A percentile compares a stretch with the other conserved stretches of the same genome.
phyloP scores from a whole-genome alignment of 2,797 vertebrate genomes.

The Avahi laniger region DNA sequence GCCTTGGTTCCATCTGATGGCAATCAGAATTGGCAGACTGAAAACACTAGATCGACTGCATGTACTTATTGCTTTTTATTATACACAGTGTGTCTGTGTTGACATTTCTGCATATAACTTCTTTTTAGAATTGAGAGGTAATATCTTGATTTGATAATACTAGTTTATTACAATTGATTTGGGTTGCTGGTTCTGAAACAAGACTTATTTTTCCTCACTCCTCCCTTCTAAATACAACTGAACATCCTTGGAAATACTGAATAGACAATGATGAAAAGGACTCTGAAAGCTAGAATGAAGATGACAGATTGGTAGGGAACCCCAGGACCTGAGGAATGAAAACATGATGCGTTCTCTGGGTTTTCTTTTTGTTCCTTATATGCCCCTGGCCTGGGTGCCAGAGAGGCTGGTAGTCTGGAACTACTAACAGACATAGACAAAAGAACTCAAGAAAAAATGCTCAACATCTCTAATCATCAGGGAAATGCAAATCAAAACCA shows the following conservation, averaged over 20 bases:
- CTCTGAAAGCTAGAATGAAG: neutral
- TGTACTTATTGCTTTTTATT: neutral
- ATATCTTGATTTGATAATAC: neutral
- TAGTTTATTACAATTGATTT: slow-evolving; percentile 17
- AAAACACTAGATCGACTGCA: neutral
- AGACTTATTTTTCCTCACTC: neutral
- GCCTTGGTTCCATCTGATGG: neutral
- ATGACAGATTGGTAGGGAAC: neutral
- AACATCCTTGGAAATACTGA: neutral
- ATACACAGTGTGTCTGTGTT: neutral
- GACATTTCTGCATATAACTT: neutral
- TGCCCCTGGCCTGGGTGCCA: neutral
- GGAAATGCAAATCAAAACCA: too few species aligned
- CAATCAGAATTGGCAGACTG: neutral
- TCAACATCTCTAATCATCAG: too few species aligned
- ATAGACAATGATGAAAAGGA: neutral
- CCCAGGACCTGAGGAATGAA: neutral
- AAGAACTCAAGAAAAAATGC: too few species aligned
- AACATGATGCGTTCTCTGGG: neutral
- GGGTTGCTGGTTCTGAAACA: neutral
- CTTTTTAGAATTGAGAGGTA: neutral
- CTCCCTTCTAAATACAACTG: neutral
- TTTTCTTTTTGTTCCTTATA: neutral
- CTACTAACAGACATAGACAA: neutral
- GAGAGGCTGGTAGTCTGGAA: neutral